Percentiles rank a stretch among this genome's conserved stretches.
Evolutionary conservation across 2,113 vertebrate genomes (phyloP).

Genomic region (Heliornis fulica): DNA sequence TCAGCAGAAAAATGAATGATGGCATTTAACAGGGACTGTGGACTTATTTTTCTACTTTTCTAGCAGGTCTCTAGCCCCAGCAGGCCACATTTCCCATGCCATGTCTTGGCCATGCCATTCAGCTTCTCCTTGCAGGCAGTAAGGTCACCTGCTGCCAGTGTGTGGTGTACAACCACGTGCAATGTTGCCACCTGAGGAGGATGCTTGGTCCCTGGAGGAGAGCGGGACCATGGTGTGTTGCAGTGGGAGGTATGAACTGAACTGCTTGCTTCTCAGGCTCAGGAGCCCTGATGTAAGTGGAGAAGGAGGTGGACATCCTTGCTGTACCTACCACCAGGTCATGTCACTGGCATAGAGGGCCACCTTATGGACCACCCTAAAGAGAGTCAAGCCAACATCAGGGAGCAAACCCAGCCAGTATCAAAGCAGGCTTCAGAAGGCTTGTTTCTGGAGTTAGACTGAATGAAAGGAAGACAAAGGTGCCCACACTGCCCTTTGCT

Average conservation of each 20-base stretch:
- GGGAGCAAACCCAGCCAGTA: neutral
- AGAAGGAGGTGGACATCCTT: neutral
- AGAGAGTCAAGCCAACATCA: rapidly evolving
- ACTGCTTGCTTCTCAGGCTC: neutral
- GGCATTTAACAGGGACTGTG: neutral
- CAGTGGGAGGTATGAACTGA: neutral
- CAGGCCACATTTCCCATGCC: neutral
- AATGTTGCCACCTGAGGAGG: neutral
- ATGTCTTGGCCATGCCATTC: neutral
- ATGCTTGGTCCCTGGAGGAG: neutral
- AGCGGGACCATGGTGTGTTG: rapidly evolving
- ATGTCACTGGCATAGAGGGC: neutral
- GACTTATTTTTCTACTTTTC: neutral
- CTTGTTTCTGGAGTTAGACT: neutral
- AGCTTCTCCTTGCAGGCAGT: neutral
- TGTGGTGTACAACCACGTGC: rapidly evolving
- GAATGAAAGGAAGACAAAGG: neutral
- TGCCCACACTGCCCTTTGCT: rapidly evolving
- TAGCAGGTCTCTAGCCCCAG: neutral
- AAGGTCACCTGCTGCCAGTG: neutral
- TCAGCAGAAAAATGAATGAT: neutral
- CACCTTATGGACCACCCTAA: neutral
- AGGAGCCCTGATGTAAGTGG: neutral
- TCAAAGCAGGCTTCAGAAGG: neutral
- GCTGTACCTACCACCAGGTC: neutral